A percentile compares a stretch with the other conserved stretches of the same genome.
Evolutionary conservation across 2,113 vertebrate genomes (phyloP).

Genomic region (Ascaphus truei): DNA sequence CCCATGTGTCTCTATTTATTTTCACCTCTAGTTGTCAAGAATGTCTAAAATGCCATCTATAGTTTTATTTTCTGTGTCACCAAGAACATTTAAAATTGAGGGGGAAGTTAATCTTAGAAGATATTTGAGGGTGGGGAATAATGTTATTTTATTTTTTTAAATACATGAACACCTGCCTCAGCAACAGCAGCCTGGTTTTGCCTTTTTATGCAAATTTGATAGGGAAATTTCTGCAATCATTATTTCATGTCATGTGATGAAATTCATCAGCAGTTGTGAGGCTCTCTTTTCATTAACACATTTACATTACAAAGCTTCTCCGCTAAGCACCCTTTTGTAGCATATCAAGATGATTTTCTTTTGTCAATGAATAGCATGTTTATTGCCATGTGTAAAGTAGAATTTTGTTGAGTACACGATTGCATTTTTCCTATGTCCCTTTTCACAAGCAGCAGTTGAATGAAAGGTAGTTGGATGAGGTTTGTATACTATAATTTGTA

Average conservation of each 20-base stretch:
- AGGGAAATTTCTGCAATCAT: constrained; percentile 40
- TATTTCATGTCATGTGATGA: constrained; percentile 43
- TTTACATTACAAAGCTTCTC: constrained; percentile 48
- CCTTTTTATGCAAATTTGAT: constrained; percentile 41
- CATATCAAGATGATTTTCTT: constrained; percentile 27
- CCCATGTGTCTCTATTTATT: no score
- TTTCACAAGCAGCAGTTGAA: not conserved
- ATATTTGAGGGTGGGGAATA: no score
- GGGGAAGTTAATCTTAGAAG: no score
- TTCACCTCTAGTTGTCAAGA: no score
- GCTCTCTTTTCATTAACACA: constrained; percentile 31
- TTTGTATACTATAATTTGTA: not conserved
- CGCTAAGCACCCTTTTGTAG: constrained; percentile 20
- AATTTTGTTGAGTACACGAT: constrained; percentile 3
- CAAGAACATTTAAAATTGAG: no score
- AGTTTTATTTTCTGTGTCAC: no score
- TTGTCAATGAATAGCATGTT: constrained; percentile 24
- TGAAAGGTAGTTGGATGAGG: not conserved
- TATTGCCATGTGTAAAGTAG: constrained; percentile 3
- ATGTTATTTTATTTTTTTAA: no score
- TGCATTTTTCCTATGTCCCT: constrained; percentile 20
- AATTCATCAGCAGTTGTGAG: constrained; percentile 46
- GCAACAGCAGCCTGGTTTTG: constrained; percentile 42
- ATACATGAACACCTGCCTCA: constrained; percentile 44
- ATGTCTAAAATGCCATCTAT: no score